Percentiles rank a stretch among this genome's conserved stretches.
Conservation (phyloP, 2,797 vertebrate species). For the Morus bassanus region DNA sequence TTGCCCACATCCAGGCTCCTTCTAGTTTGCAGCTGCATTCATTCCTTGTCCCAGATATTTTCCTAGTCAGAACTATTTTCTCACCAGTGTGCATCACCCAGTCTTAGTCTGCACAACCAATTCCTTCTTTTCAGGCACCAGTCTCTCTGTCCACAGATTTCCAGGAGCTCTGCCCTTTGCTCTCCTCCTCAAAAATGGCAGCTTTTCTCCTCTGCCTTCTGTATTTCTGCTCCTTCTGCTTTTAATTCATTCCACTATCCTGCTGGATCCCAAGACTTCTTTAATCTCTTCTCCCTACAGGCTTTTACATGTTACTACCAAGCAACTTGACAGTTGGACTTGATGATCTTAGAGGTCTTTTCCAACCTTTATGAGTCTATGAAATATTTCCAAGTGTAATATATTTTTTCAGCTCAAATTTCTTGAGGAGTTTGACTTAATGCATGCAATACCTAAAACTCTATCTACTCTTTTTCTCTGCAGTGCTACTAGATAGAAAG, state of each 20-base stretch:
- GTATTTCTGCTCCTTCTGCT: neutral
- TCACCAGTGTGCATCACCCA: neutral
- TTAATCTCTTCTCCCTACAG: neutral
- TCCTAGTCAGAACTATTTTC: neutral
- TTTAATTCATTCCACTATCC: neutral
- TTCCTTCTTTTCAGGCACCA: neutral
- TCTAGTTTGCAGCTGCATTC: neutral
- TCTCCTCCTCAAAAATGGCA: neutral
- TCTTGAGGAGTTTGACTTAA: neutral
- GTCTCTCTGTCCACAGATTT: neutral
- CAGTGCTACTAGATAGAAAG: neutral
- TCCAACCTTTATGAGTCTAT: too few species aligned
- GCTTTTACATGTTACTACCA: fast-evolving
- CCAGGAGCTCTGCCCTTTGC: neutral
- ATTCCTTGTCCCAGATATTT: neutral
- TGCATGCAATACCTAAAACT: neutral
- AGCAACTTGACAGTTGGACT: neutral
- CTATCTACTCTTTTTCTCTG: neutral
- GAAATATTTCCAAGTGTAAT: neutral
- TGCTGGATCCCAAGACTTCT: neutral
- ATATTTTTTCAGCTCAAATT: neutral
- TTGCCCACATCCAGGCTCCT: neutral
- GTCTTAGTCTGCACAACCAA: neutral
- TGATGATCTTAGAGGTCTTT: too few species aligned
- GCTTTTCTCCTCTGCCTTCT: neutral